Conservation (phyloP, 2,113 vertebrate genomes). For the Tinamus guttatus region DNA sequence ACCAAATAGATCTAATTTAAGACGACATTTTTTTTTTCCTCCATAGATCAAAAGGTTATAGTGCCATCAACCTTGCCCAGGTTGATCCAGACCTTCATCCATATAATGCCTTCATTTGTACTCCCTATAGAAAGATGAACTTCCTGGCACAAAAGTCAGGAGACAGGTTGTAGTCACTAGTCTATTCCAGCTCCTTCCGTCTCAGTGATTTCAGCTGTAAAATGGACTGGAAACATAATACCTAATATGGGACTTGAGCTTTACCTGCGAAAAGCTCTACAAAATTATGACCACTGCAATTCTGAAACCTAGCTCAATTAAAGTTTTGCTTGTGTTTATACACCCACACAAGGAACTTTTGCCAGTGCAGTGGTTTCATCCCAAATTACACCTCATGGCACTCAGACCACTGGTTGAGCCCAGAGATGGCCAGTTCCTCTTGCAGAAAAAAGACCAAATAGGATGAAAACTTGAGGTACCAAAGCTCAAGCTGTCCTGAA, state of each 20-base stretch:
- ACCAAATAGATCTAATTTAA: slow-evolving; percentile 67
- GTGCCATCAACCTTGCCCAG: neutral
- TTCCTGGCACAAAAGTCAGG: neutral
- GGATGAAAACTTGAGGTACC: neutral
- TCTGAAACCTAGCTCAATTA: neutral
- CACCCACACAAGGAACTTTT: neutral
- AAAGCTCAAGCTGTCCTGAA: neutral
- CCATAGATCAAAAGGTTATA: slow-evolving; percentile 19
- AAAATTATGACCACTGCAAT: neutral
- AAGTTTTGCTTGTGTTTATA: neutral
- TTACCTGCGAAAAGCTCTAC: neutral
- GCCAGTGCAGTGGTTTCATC: neutral
- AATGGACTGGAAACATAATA: neutral
- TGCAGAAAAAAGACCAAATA: neutral
- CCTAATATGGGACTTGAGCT: neutral
- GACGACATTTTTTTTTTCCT: neutral
- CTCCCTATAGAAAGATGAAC: neutral
- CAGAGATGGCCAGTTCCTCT: neutral
- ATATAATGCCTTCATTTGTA: slow-evolving; percentile 10
- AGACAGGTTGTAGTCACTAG: neutral
- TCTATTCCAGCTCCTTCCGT: neutral
- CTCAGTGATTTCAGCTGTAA: neutral
- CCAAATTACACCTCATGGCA: neutral
- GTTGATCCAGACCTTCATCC: neutral
- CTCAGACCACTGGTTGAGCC: too few species aligned